These are phyloP conservation scores for Ostrea edulis DNA, from an alignment of 1,140 invertebrate species.

Conservation along the genomic window DNA sequence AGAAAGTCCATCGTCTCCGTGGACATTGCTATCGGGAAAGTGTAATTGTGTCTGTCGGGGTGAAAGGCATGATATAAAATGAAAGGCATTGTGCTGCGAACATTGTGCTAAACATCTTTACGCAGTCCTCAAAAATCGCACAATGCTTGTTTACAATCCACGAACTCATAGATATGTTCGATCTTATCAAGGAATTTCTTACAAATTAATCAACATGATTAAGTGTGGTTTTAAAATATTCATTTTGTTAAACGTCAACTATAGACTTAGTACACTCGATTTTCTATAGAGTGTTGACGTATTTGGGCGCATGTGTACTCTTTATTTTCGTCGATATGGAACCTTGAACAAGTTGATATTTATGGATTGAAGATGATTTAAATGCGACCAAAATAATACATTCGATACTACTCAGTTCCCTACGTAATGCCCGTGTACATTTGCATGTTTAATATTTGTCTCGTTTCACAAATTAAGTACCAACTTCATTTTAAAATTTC, in stretches of 20 bases:
- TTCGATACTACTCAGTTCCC: too few species aligned
- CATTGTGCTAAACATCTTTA: too few species aligned
- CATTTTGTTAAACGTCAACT: constrained; percentile 1
- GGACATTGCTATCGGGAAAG: background rate
- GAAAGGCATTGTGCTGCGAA: background rate
- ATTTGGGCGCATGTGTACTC: background rate
- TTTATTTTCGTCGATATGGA: background rate
- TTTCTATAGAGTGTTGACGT: background rate
- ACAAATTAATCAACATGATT: background rate
- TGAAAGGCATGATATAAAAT: background rate
- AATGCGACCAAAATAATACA: background rate
- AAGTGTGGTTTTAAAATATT: background rate
- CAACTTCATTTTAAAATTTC: too few species aligned
- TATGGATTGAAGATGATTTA: background rate
- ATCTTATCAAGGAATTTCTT: background rate
- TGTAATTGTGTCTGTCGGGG: background rate
- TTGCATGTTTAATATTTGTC: too few species aligned
- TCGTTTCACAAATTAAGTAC: too few species aligned
- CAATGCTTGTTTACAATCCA: too few species aligned
- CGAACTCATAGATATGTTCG: background rate
- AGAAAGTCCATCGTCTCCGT: background rate
- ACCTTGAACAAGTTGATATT: background rate
- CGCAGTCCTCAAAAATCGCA: too few species aligned
- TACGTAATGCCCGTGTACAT: too few species aligned
- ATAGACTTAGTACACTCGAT: background rate